phyloP scores from a whole-genome alignment of 2,113 vertebrate species.

The Tapirus terrestris region DNA sequence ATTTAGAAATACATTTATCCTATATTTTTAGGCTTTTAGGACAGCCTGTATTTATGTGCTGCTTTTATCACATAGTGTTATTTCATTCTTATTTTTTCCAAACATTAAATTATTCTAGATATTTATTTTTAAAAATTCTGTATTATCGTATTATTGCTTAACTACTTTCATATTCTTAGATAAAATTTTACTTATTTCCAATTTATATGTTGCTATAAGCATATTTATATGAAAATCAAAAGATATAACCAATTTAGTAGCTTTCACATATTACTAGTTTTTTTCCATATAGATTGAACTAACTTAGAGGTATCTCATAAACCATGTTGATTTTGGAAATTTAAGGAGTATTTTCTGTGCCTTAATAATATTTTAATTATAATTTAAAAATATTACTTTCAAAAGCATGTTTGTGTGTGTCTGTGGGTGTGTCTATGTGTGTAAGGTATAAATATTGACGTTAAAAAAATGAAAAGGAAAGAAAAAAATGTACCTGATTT shows the following conservation, averaged over 20 bases:
- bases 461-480: not conserved
- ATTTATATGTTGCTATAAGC: not conserved
- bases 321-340: not conserved
- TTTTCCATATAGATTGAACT: not conserved
- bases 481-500: not conserved
- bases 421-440: not conserved
- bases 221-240: not conserved
- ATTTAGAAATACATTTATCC: not conserved
- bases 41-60: not conserved
- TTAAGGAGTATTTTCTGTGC: not conserved
- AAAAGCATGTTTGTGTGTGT: not conserved
- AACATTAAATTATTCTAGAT: not conserved
- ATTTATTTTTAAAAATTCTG: not conserved
- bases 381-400: not conserved
- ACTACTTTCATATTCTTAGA: not conserved
- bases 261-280: not conserved
- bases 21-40: not conserved
- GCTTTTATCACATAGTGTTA: not conserved
- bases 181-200: not conserved
- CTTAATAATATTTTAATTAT: constrained; percentile 14
- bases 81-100: not conserved
- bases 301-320: not conserved
- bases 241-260: not conserved
- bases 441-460: not conserved
- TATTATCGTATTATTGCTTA: not conserved